Base-by-base conservation (phyloP, 2,888 invertebrate species). In the Helicoverpa assulta region DNA sequence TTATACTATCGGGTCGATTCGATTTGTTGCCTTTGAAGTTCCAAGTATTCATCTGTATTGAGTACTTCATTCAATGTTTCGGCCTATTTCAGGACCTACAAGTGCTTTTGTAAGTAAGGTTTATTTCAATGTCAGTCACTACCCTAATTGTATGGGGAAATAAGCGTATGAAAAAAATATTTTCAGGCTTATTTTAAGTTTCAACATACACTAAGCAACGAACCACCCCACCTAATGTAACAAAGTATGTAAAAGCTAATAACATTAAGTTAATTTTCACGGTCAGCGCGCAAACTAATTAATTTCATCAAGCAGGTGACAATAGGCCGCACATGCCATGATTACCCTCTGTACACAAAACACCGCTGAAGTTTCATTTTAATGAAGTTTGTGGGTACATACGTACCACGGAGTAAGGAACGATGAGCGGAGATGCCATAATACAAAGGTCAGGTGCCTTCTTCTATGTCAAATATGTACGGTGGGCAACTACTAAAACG, bases 291-390 rank as follows among this genome's bases (percentile, higher is more conserved):
- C 10, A 37, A 61, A 40, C 26, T 63, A 67, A 71, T 19, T 61
- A 62, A 63, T 77, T 59, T 40, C 14, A 21, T 16, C 14, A 57
- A 50, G 14, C 37, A 71, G n/a, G 37, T 76, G 56, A 54, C 53
- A 56, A 70, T 66, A 18, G 14, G 19, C 21, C 26, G n/a, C 52
- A 43, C 43, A 43, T 16, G 8, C 54, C 10, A 33, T 63, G 40
- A 16, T 37, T 18, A 61, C 47, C 1, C 47, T n/a, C 2, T 12
- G 10, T 43, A 57, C 16, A 54, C 16, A 50, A 29, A 54, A 47
- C 26, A 33, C 18, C 18, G 56, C 21, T 52, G 56, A 69, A 67
- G 74, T 75, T 67, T 52, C 19, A 80, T 79, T 76, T 70, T 72
- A 73, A 76, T 81, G 61, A 66, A 69, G 33, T 78, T 70, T 78